Base-by-base conservation (phyloP, 1,140 invertebrate species). In the Trypoxylus dichotomus region DNA sequence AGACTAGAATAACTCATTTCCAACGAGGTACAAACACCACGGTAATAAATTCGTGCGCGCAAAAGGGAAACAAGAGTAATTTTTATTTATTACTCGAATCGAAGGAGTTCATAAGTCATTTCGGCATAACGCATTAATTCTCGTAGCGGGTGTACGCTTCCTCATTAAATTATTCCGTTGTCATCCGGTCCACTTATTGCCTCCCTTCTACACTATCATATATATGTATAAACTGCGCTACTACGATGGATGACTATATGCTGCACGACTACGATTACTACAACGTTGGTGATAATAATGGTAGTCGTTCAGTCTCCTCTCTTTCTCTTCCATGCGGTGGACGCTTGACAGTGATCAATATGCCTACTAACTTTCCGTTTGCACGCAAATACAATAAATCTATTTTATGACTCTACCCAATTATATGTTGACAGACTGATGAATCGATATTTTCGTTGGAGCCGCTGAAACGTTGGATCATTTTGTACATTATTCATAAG, bases 351-450 rank as follows among this genome's bases (percentile, higher is more conserved):
- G 75, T 80, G 79, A 80, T 80, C 79, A 80, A 80, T 80, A 80
- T 78, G 79, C 79, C 72, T 58, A 78, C 72, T 78, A 76, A 74
- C 74, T 73, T 77, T 47, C 75, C 43, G 37, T 76, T 76, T 75
- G 76, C 79, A 80, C 79, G 79, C 77, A 80, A 80, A 80, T 78
- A 80, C 79, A n/a, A 80, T 80, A 80, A 80, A 80, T 80, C 79
- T 78, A 76, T 80, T 80, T 80, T 80, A 80, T 80, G 79, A 77
- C 77, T 76, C 73, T 76, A 80, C 79, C 77, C 79, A 80, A 80
- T 80, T 80, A 80, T 77, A 78, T 77, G 79, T 63, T 76, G 79
- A 80, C 79, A 80, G 79, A 75, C 79, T 77, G 75, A 80, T 80
- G 77, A 32, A 76, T 76, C 54, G 47, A 76, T 76, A 58, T 76